Evolutionary conservation across 2,797 vertebrate genomes (phyloP).

Genomic region (Manis javanica): DNA sequence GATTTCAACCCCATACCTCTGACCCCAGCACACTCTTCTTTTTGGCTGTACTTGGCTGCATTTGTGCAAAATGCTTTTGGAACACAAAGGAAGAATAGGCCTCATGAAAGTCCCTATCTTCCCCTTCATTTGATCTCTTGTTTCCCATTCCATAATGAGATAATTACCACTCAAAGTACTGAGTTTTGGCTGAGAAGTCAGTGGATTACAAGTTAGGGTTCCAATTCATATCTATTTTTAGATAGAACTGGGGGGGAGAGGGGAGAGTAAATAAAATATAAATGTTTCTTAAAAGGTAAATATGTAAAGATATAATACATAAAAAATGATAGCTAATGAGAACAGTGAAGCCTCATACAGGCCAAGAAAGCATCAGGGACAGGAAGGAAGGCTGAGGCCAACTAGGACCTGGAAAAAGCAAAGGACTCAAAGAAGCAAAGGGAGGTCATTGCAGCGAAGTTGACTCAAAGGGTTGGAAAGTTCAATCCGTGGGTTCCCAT

Average conservation of each 20-base stretch:
- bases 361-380: neutral
- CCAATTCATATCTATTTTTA: conserved; percentile 6
- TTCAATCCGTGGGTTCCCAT: neutral
- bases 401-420: neutral
- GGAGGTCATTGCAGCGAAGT: neutral
- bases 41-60: neutral
- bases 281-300: neutral
- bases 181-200: neutral
- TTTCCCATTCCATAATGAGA: neutral
- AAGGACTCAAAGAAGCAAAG: neutral
- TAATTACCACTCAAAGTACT: neutral
- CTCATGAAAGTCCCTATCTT: neutral
- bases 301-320: neutral
- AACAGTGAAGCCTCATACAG: neutral
- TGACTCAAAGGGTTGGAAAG: neutral
- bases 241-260: neutral
- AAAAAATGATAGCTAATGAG: neutral
- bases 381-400: neutral
- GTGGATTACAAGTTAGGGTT: neutral
- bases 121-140: neutral
- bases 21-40: neutral
- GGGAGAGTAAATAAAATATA: neutral
- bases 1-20: neutral
- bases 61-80: neutral
- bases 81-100: neutral